Conservation (phyloP, 2,888 invertebrate genomes). For the Nephrotoma appendiculata region DNA sequence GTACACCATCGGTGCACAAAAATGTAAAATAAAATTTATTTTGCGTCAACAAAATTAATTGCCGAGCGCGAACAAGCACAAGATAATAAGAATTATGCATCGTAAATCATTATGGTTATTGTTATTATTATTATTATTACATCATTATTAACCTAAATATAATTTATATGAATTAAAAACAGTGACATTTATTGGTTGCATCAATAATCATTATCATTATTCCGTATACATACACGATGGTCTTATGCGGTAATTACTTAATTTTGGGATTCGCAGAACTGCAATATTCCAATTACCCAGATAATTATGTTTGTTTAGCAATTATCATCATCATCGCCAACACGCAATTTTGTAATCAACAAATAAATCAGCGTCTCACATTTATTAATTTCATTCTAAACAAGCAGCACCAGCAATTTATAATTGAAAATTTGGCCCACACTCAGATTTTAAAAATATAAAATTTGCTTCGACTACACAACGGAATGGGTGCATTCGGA, state of each 20-base stretch:
- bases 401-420: neutral
- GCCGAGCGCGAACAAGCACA: neutral
- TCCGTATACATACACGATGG: neutral
- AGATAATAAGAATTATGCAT: neutral
- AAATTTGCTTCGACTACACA: neutral
- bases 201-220: neutral
- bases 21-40: neutral
- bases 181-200: neutral
- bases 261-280: neutral
- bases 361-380: neutral
- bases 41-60: neutral
- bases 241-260: neutral
- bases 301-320: too few relatives aligned
- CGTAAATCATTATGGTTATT: neutral
- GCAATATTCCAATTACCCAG: neutral
- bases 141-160: neutral
- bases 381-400: neutral
- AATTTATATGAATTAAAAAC: neutral
- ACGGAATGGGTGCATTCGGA: neutral
- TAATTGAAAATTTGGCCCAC: neutral
- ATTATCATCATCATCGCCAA: neutral
- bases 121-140: neutral
- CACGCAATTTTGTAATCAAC: neutral
- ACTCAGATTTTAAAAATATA: neutral
- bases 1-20: neutral